A percentile compares a stretch with the other conserved stretches of the same genome.
Evolutionary conservation across 2,888 invertebrate genomes (phyloP).

Genomic region (Papilio protenor): DNA sequence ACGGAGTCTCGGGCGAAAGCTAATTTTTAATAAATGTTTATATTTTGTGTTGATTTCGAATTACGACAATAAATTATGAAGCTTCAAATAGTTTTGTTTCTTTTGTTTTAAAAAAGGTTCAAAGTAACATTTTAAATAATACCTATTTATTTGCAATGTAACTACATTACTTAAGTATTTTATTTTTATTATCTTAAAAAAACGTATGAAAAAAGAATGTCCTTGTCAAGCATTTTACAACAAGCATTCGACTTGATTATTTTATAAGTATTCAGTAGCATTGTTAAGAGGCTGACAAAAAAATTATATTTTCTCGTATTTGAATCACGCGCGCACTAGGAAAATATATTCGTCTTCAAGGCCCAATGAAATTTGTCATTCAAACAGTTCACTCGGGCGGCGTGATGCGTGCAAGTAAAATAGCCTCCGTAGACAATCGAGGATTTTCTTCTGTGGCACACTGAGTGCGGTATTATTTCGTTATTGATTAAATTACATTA

Average conservation of each 20-base stretch:
- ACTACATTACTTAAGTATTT: conserved; percentile 15
- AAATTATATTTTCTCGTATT: conserved; percentile 60
- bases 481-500: not conserved
- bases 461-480: conserved; percentile 50
- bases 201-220: conserved; percentile 25
- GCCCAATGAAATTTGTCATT: conserved; percentile 82
- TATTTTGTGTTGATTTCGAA: too few species aligned
- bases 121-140: not conserved
- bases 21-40: too few species aligned
- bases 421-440: conserved; percentile 56
- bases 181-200: conserved; percentile 30
- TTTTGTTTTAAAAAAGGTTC: not conserved
- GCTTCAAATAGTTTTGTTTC: not conserved
- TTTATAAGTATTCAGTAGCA: conserved; percentile 38
- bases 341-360: conserved; percentile 76
- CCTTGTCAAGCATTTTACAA: conserved; percentile 44
- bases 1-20: too few species aligned
- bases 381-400: conserved; percentile 61
- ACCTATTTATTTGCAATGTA: conserved; percentile 25
- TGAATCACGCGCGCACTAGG: conserved; percentile 80
- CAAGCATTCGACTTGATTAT: conserved; percentile 40
- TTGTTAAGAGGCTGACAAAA: conserved; percentile 42
- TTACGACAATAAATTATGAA: too few species aligned
- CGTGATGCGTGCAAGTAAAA: conserved; percentile 64
- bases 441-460: conserved; percentile 76